These are phyloP conservation scores for Neolamprologus sp. DNA, from an alignment of 2,113 vertebrate genomes.

Conservation along the genomic window DNA sequence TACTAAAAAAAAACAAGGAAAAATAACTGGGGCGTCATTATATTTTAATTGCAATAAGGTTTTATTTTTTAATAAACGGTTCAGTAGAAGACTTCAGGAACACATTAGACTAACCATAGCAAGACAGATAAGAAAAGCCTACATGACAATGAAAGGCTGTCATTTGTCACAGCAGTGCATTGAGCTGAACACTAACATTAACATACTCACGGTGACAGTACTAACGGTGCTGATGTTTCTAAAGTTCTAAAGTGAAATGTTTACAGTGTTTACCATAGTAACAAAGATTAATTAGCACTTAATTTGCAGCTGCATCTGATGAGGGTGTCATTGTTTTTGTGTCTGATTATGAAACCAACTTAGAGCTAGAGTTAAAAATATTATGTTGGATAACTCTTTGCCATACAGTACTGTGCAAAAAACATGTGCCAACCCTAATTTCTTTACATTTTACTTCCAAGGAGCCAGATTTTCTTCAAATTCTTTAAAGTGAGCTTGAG, in stretches of 20 bases:
- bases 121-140: not conserved
- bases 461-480: not conserved
- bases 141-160: not conserved
- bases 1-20: not conserved
- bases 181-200: not conserved
- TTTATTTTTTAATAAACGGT: not conserved
- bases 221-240: not conserved
- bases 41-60: not conserved
- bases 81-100: not conserved
- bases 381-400: not conserved
- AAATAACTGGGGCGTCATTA: not conserved
- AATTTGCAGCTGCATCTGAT: not conserved
- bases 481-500: not conserved
- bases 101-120: not conserved
- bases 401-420: not conserved
- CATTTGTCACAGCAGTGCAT: not conserved
- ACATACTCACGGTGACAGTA: not conserved
- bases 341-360: not conserved
- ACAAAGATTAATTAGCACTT: not conserved
- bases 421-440: not conserved
- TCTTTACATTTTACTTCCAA: not conserved
- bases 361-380: not conserved
- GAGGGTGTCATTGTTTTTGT: not conserved
- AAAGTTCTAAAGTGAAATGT: not conserved
- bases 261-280: not conserved